Base-by-base conservation (phyloP, 2,113 vertebrate genomes). In the Hippocampus barbouri region DNA sequence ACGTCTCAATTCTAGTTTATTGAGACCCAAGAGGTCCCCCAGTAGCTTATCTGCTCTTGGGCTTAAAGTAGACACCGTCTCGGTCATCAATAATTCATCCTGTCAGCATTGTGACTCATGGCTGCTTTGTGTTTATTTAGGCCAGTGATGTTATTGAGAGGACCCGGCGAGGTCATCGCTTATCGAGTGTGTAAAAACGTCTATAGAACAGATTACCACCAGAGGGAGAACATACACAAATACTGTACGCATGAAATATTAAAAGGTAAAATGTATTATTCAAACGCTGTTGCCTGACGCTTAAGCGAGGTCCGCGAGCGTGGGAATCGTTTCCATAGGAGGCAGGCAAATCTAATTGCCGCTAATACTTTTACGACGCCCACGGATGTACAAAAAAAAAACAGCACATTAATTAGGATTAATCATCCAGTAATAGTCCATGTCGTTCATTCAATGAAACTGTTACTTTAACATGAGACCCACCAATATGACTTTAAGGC, bases 201-300 rank as follows among this genome's bases (percentile, higher is more conserved):
- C 54, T 16, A 69, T 38, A 81, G 75, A 85, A 86, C 78, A 81
- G 83, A 82, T 84, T 81, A 83, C 72, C 67, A 25, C 15, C 54
- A 66, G 70, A 73, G 65, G 14, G 57, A 75, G 66, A 81, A 89
- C 80, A 84, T 87, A 81, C 70, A 75, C 81, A 86, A 79, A 84
- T 82, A 86, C 83, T 80, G 68, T 75, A 68, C 66, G 77, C 71
- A 87, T 91, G 74, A 87, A 89, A 89, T 86, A 89, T 89, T 85
- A 69, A 90, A 84, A 73, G 45, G 40, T n/a, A 47, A 20, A 67
- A 43, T 89, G 59, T 88, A 91, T 89, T 86, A 91, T 90, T 88
- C 79, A 91, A 45, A 34, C 49, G 43, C 68, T 69, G 30, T 74
- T 84, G 77, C 85, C 75, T 83, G 78, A 64, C 72, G 70, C 79